Conservation (phyloP, 2,113 vertebrate genomes). For the Boleophthalmus pectinirostris region DNA sequence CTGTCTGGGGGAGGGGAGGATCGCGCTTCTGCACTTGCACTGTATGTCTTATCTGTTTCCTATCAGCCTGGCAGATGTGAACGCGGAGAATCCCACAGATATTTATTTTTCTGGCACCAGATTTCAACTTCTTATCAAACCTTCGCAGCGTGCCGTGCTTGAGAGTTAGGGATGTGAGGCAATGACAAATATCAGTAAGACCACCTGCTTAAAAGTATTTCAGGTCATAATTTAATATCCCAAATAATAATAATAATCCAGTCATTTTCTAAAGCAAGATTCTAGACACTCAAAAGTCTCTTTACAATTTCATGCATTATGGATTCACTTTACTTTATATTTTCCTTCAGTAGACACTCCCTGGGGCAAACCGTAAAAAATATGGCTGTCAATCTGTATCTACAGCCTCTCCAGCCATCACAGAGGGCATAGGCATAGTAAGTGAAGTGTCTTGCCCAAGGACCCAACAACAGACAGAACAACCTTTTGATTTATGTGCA, state of each 20-base stretch:
- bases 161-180: not conserved
- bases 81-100: constrained; percentile 1
- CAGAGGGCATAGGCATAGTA: not conserved
- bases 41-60: constrained; percentile 25
- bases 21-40: not conserved
- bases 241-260: not conserved
- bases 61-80: constrained; percentile 22
- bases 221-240: not conserved
- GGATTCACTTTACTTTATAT: not conserved
- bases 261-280: not conserved
- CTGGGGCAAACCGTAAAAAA: not conserved
- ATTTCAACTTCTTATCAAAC: constrained; percentile 18
- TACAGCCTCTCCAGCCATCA: not conserved
- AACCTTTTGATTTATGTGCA: too few species aligned
- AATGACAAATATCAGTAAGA: not conserved
- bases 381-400: not conserved
- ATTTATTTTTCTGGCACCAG: not conserved
- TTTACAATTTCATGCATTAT: not conserved
- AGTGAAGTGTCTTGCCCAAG: not conserved
- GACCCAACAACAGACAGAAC: not conserved
- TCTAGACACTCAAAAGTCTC: not conserved
- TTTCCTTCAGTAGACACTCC: not conserved
- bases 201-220: not conserved
- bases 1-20: constrained; percentile 20
- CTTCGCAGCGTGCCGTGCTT: constrained; percentile 1